Evolutionary conservation across 2,113 vertebrate species (phyloP), one percentile per base, ranked within the genome.

Genomic region (Salvator merianae): DNA sequence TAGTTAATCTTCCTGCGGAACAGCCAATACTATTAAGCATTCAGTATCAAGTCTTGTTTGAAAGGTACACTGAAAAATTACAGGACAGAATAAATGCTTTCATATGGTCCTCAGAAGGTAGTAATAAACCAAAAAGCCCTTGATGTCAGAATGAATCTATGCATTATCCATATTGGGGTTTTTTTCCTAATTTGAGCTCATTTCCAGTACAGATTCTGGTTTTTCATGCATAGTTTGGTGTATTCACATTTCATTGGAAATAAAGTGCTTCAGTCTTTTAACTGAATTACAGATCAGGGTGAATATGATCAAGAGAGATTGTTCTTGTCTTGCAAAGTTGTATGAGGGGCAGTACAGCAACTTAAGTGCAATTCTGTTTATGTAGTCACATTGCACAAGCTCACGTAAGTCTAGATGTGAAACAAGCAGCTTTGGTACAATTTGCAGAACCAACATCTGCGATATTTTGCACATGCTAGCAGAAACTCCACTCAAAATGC

Each of bases 11-110:
- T 62, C 84, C 82, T 53, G 43, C 63, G 83, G 79, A 77, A 65
- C 30, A 34, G 32, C 20, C 74, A 77, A n/a, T 36, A 36, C 85
- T 83, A 84, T 85, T 79, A 63, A 79, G 18, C 3, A 86, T 85
- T 73, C 20, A 81, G 80, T 85, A 91, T 88, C 34, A 77, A 89
- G 83, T 89, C 47, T 0, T 0, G 77, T 74, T 59, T 75, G 84
- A 13, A 76, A 84, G 62, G 79, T 69, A 81, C 63, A 80, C 80
- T 87, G 79, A 88, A 69, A 82, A 87, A 78, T 86, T 82, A 16
- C 16, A 70, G 32, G 38, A 82, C 53, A 65, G 20, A 63, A 65
- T 36, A 28, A 10, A 74, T 65, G 7, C n/a, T 43, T 38, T 66
- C n/a, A 3, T 6, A 74, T 43, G n/a, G 24, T 26, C 22, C 32